These are phyloP conservation scores for Drosophila hamatofila DNA, from an alignment of 2,888 invertebrate genomes.

Conservation along the genomic window DNA sequence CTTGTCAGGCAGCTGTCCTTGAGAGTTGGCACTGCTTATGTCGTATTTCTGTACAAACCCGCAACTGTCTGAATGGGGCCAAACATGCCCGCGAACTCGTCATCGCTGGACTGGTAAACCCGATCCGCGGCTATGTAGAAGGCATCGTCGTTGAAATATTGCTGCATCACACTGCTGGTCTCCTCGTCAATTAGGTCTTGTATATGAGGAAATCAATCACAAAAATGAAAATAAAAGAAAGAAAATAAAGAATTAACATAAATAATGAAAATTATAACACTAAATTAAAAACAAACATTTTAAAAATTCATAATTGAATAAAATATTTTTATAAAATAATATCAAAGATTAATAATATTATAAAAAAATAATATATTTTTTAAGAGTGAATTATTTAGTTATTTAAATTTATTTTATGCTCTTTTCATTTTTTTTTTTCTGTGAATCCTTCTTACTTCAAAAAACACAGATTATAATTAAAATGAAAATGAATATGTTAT, in stretches of 20 bases:
- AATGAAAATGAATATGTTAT: too few relatives aligned
- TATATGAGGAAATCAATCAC: slow-evolving; percentile 9
- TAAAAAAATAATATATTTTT: not conserved
- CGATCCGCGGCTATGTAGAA: slow-evolving; percentile 85
- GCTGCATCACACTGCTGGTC: slow-evolving; percentile 83
- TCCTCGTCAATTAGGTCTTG: slow-evolving; percentile 83
- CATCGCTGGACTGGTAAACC: slow-evolving; percentile 84
- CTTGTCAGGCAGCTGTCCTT: slow-evolving; percentile 34
- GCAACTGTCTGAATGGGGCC: slow-evolving; percentile 85
- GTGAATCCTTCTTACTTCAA: too few relatives aligned
- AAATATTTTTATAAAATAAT: not conserved
- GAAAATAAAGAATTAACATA: slow-evolving; percentile 12
- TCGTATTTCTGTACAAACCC: slow-evolving; percentile 76
- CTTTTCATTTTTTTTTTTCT: too few relatives aligned
- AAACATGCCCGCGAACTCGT: slow-evolving; percentile 85
- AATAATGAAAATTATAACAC: slow-evolving; percentile 2
- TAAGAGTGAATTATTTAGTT: not conserved
- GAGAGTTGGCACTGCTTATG: slow-evolving; percentile 20
- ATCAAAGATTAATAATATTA: too few relatives aligned
- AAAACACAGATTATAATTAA: too few relatives aligned
- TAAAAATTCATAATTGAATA: not conserved
- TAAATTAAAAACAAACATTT: not conserved
- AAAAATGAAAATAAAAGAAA: slow-evolving; percentile 35
- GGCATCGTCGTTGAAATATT: slow-evolving; percentile 84
- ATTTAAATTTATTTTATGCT: not conserved